Evolutionary conservation across 2,113 vertebrate species (phyloP), one percentile per base, ranked within the genome.

Genomic region (Entomyzon cyanotis): DNA sequence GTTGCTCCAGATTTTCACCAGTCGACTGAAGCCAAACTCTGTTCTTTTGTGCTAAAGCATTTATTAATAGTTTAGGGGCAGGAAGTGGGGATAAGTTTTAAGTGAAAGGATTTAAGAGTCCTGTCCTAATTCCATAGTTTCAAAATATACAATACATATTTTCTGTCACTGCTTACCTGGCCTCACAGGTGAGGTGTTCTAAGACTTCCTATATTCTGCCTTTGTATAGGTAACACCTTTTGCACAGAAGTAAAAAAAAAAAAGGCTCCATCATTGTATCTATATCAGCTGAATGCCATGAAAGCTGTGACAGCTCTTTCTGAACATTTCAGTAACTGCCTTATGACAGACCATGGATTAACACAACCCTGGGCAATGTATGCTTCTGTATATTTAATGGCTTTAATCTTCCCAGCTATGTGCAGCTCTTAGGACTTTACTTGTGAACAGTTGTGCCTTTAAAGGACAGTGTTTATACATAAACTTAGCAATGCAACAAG

Each of bases 1-100:
- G 82, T 65, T 95, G 60, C 90, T 96, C 67, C 90, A 81, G 90
- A 93, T 93, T 94, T 93, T 88, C 79, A 94, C 92, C 85, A 95
- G 71, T 37, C 0, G 9, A 80, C 44, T 88, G 83, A 93, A 95
- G 89, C 91, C 84, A 92, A 95, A 89, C 60, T 84, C 46, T 89
- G 70, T 91, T 92, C 85, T 92, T 95, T 87, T 84, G 94, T 94
- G 69, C 81, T 75, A 92, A 60, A 91, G 41, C 56, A 73, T 82
- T 84, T 91, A 91, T 94, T 89, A 96, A 77, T 91, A 90, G 52
- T 89, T 44, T 68, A 20, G 30, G 55, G 30, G 64, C 1, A 14
- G 71, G 62, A 74, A 81, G 7, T 11, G 10, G 28, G 28, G 27
- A 35, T 62, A 41, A 47, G 5, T 53, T 90, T 76, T 55, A 76